Base-by-base conservation (phyloP, 1,140 invertebrate species). In the Teleopsis dalmanni region DNA sequence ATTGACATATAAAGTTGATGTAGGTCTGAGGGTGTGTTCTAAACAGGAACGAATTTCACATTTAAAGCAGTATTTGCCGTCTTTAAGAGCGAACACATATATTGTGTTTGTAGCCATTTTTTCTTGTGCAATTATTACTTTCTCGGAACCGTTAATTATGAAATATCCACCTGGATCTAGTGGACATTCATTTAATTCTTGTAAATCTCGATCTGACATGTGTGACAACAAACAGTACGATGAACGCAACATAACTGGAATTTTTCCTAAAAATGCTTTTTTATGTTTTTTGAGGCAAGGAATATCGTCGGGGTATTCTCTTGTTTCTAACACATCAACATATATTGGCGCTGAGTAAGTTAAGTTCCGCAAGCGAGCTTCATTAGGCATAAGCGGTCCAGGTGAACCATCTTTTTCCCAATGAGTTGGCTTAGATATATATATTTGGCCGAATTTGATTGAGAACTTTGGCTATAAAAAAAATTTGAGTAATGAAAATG, bases 31-130 rank as follows among this genome's bases (percentile, higher is more conserved):
- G 62, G 82, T 84, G 70, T 99, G 93, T 69, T 99, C 96, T 36
- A 98, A 73, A 65, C 92, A 96, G 1, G 95, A 98, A 16, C 96
- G 77, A 52, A 95, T 94, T 76, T 99, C 96, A 47, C 93, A 87
- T 76, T 98, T 98, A 65, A 88, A 99, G 9, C 93, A 92, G 78
- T 91, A 99, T 73, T 99, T 99, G 43, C 90, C 88, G 69, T 91
- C 88, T 75, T 98, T 99, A 88, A 98, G 95, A 61, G 89, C 88
- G 68, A 99, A 99, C 3, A 99, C 96, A 75, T 99, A 99, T 3
- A 99, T 95, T 46, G 95, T 98, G 70, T 99, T 99, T 9, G 95
- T 98, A 11, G 96, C 95, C 95, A 99, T 99, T 75, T 98, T 98
- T 72, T 99, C 95, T 73, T 99, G 95, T 8, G 95, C 95, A 73